Evolutionary conservation across 1,140 invertebrate genomes (phyloP), one percentile per base, ranked within the genome.

Genomic region (Ips typographus): DNA sequence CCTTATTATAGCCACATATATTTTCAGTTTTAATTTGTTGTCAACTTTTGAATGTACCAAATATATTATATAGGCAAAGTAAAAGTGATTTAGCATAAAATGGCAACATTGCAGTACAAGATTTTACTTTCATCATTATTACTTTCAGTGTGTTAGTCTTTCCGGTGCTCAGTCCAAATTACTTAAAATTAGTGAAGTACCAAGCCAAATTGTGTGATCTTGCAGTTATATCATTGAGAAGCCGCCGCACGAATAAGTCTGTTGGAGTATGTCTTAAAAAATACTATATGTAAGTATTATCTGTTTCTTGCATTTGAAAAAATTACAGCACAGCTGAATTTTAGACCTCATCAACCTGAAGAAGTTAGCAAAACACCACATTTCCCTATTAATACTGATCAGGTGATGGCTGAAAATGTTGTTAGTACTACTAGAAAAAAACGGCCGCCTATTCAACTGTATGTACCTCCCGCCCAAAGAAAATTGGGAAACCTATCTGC

Each of bases 101-200:
- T 40, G 66, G 59, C 66, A 68, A 68, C 66, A 47, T 40, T 55
- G 36, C 51, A 47, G 53, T 51, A 8, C n/a, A 41, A 65, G 66
- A 72, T 77, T 75, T 76, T 77, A 77, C 74, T 78, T 78, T 77
- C 74, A 74, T 77, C 76, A 64, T 67, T 66, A 71, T 75, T 76
- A 75, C 75, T 77, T 77, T 75, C 73, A 77, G 76, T 71, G 74
- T 77, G 60, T 67, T 75, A 65, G 72, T 78, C 49, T 77, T 77
- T 71, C 74, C 77, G 61, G 53, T 58, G 47, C 71, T 77, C 72
- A 72, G 73, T 71, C 75, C 74, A 70, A 75, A 74, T 65, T 74
- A 74, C 71, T 65, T 73, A 67, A 75, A 73, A 69, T 72, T 73
- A 40, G 73, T 77, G 61, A 71, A 72, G 41, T 76, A 77, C 71